These are phyloP conservation scores for Gobio occitaniae DNA, from an alignment of 2,797 vertebrate genomes.

Conservation along the genomic window DNA sequence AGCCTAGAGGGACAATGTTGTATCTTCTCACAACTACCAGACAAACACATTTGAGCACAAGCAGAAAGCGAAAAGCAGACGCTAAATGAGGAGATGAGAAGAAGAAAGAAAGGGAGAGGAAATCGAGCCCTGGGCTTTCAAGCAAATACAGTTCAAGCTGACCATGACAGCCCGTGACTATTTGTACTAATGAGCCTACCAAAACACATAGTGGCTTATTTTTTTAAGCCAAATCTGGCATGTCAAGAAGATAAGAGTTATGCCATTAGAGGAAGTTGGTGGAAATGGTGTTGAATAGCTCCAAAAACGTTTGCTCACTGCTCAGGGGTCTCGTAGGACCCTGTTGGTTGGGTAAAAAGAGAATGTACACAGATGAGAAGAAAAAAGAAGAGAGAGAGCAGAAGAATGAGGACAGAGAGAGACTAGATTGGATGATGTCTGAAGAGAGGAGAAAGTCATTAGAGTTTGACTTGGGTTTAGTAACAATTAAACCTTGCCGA, in stretches of 20 bases:
- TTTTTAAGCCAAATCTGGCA: background rate
- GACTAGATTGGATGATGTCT: slow-evolving; percentile 12
- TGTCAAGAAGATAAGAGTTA: background rate
- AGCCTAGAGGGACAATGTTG: background rate
- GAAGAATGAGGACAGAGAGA: slow-evolving; percentile 5
- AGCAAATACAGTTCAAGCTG: background rate
- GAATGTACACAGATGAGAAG: background rate
- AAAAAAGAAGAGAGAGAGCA: background rate
- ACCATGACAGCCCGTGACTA: background rate
- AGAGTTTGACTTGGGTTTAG: background rate
- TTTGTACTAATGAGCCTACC: background rate
- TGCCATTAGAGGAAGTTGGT: background rate
- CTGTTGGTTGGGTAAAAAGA: background rate
- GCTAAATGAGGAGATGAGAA: background rate
- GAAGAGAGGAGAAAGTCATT: slow-evolving; percentile 34
- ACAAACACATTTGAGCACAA: slow-evolving; percentile 33
- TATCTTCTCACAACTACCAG: background rate
- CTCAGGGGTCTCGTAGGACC: background rate
- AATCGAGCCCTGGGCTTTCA: background rate
- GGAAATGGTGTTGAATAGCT: background rate
- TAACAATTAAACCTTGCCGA: background rate
- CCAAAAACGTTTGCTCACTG: background rate
- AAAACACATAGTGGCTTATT: background rate
- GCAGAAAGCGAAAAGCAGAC: background rate
- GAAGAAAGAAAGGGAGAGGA: background rate